Base-by-base conservation (phyloP, 2,888 invertebrate genomes). In the Calliphora vomitoria region DNA sequence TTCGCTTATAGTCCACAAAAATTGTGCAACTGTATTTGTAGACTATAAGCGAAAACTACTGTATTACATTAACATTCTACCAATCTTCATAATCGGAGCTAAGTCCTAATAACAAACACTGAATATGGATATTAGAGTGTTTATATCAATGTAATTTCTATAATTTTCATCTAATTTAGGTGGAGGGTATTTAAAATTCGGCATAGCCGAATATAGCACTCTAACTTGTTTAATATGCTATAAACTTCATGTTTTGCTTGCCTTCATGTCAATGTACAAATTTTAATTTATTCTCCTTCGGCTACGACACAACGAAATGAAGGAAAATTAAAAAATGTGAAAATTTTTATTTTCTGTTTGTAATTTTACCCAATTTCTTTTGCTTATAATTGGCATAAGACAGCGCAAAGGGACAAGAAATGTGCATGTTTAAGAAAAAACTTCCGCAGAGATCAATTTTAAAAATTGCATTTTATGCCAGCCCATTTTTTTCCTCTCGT, bases 371-470 rank as follows among this genome's bases (percentile, higher is more conserved):
- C n/a, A 35, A 8, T 44, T 71, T 25, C 2, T 44, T 78, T 64
- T 20, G 38, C 58, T 47, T 11, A 60, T 81, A 87, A 87, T 87
- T 87, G 87, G 76, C 83, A 72, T 15, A 25, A 72, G 50, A 41
- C 5, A 10, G 50, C 38, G 64, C 35, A 20, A 44, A 20, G 3
- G 11, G 58, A 25, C 50, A 0, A 11, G 3, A 25, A 44, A 69
- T 3, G 20, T 55, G 5, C 18, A 66, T 53, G 25, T 25, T 66
- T 11, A 53, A 69, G 44, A 58, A 20, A 82, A 78, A 83, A 76
- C 0, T 80, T 72, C 53, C 64, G 80, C 83, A 83, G 71, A 71
- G 86, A 83, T 83, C 83, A 86, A 83, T 86, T 75, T 82, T 60
- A 31, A 53, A 82, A 86, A 82, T 82, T 80, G 44, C 76, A 84